A percentile compares a stretch with the other conserved stretches of the same genome.
Evolutionary conservation across 2,113 vertebrate genomes (phyloP).

Genomic region (Elephas maximus): DNA sequence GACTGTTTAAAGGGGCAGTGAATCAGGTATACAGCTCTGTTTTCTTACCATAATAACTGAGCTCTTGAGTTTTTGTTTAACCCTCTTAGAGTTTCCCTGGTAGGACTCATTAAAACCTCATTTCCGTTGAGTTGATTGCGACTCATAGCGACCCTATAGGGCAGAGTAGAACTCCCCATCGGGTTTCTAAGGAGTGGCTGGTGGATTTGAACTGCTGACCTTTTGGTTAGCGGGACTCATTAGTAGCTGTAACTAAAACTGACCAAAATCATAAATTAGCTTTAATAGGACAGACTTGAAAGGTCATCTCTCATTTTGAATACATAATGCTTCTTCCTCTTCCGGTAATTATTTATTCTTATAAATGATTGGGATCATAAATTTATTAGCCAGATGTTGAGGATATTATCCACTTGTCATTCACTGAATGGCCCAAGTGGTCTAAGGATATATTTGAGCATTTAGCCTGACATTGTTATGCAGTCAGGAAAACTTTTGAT

Average conservation of each 20-base stretch:
- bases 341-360: conserved; percentile 61
- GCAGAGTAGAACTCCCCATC: too few species aligned
- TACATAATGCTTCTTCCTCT: conserved; percentile 35
- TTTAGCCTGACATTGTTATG: conserved; percentile 71
- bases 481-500: conserved; percentile 49
- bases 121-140: too few species aligned
- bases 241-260: conserved; percentile 83
- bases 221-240: neutral
- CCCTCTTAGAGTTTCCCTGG: conserved; percentile 73
- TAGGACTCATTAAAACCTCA: conserved; percentile 65
- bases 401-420: neutral
- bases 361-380: conserved; percentile 48
- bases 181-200: too few species aligned
- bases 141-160: too few species aligned
- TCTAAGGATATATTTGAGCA: neutral
- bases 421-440: neutral
- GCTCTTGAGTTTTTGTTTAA: conserved; percentile 74
- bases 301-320: conserved; percentile 58
- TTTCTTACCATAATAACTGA: conserved; percentile 66
- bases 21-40: conserved; percentile 60
- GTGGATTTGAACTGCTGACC: too few species aligned
- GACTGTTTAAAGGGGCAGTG: conserved; percentile 58
- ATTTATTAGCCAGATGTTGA: conserved; percentile 34
- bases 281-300: conserved; percentile 57
- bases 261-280: conserved; percentile 85